Evolutionary conservation across 2,113 vertebrate genomes (phyloP), one percentile per base, ranked within the genome.

Genomic region (Anolis carolinensis): DNA sequence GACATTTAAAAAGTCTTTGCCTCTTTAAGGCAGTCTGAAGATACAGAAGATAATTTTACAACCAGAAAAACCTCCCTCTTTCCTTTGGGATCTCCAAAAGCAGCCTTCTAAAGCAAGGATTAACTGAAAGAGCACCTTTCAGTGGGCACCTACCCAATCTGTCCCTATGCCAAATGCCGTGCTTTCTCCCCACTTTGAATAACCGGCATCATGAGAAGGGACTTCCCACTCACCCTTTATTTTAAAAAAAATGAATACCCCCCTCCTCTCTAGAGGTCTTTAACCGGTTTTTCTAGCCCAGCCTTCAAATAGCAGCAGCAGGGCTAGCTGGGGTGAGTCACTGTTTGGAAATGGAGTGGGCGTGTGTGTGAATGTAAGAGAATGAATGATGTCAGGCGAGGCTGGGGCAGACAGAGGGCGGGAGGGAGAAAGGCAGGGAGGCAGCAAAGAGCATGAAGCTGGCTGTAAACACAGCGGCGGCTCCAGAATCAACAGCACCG

Each of bases 301-400:
- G 89, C 73, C 88, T 62, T 18, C 63, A 85, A 3, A 52, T 79
- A 5, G 73, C 81, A 9, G 80, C 73, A 7, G 74, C 25, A 76
- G 74, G 44, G 30, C 23, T 39, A 48, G 48, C 55, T 44, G 39
- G 89, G 91, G 94, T 95, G 95, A 96, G 95, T 96, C 95, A 96
- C 89, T 27, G 92, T 63, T 93, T 55, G 95, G 92, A 36, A 89
- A 91, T 83, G 93, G 94, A 93, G 96, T 68, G 92, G 94, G 96
- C 95, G 88, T 48, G 88, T 34, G 91, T 48, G 39, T 50, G 88
- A 76, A 81, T 67, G 93, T 30, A 76, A 70, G 92, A 88, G 93
- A 88, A 92, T 92, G 94, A 93, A 90, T 95, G 96, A 96, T 96
- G 96, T 95, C 96, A 94, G 94, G 93, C 30, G 55, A 89, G 86